Base-by-base conservation (phyloP, 2,113 vertebrate species). In the Oostethus manadensis region DNA sequence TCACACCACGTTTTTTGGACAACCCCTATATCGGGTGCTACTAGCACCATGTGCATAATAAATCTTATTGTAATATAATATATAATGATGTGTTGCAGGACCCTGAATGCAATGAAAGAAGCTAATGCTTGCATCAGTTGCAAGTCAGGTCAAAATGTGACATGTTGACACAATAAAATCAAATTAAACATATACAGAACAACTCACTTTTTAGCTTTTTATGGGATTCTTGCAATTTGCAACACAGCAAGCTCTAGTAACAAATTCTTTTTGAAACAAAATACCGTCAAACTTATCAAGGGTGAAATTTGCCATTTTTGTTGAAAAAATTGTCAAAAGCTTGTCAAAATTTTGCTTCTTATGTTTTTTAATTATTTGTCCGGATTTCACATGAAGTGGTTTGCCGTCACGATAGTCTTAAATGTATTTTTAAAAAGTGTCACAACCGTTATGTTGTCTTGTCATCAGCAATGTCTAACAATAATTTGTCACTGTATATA, bases 381-480 rank as follows among this genome's bases (percentile, higher is more conserved):
- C 64, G 57, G 38, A 70, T 65, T 76, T 38, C 47, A 6, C 73
- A 44, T 70, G 60, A 61, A 76, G 29, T 21, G 33, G 53, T 55
- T 51, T 46, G 50, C 70, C 62, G 66, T 81, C 76, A 75, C 74
- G 62, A 33, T 51, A 74, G 76, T 89, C 84, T 88, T 89, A 88
- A 81, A 81, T 65, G 20, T 73, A 51, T 68, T 60, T 58, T 66
- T 4, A 42, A 42, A 40, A 42, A 42, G 38, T 42, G 38, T 40
- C 38, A 11, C 21, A 54, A 70, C 47, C 54, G 73, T 76, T 62
- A 63, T 74, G 20, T 47, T 74, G 26, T 70, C 62, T 60, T 64
- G 26, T 69, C 76, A 63, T 68, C 46, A 71, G 75, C 66, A 55
- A 55, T 58, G 49, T 23, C 23, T 33, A n/a, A 18, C 16, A 33